phyloP scores from a whole-genome alignment of 2,113 vertebrate genomes.

The Pipa parva region DNA sequence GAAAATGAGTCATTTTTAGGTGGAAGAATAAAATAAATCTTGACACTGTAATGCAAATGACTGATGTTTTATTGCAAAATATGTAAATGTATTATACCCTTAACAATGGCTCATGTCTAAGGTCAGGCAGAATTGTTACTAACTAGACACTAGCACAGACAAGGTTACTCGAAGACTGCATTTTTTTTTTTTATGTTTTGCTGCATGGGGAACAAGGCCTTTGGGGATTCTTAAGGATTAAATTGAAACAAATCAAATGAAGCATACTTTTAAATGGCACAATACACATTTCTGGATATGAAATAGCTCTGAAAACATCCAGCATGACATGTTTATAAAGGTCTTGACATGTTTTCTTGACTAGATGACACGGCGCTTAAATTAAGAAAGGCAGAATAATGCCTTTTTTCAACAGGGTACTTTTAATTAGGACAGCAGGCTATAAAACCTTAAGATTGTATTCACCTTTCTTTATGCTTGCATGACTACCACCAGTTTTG shows the following conservation, averaged over 20 bases:
- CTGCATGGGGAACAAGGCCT: slow-evolving; percentile 51
- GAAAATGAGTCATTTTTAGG: slow-evolving; percentile 91
- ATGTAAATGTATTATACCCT: slow-evolving; percentile 80
- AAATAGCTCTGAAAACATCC: slow-evolving; percentile 34
- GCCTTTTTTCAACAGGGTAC: slow-evolving; percentile 15
- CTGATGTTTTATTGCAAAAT: slow-evolving; percentile 88
- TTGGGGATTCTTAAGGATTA: slow-evolving; percentile 54
- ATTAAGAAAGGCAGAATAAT: slow-evolving; percentile 6
- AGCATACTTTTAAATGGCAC: slow-evolving; percentile 50
- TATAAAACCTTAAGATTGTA: slow-evolving; percentile 6
- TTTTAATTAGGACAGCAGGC: slow-evolving; percentile 21
- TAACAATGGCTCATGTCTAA: slow-evolving; percentile 79
- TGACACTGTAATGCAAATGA: slow-evolving; percentile 85
- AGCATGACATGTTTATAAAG: slow-evolving; percentile 18
- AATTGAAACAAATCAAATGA: slow-evolving; percentile 55
- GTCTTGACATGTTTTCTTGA: slow-evolving; percentile 39
- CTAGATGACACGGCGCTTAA: slow-evolving; percentile 1
- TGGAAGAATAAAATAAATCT: slow-evolving; percentile 92
- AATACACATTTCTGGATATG: slow-evolving; percentile 35
- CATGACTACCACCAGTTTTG: not conserved
- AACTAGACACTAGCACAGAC: slow-evolving; percentile 61
- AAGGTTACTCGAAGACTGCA: slow-evolving; percentile 58
- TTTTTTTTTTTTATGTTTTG: slow-evolving; percentile 55
- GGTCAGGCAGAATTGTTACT: slow-evolving; percentile 72
- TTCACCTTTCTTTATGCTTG: not conserved